Evolutionary conservation across 1,140 invertebrate species (phyloP).

Genomic region (Dreissena rostriformis): DNA sequence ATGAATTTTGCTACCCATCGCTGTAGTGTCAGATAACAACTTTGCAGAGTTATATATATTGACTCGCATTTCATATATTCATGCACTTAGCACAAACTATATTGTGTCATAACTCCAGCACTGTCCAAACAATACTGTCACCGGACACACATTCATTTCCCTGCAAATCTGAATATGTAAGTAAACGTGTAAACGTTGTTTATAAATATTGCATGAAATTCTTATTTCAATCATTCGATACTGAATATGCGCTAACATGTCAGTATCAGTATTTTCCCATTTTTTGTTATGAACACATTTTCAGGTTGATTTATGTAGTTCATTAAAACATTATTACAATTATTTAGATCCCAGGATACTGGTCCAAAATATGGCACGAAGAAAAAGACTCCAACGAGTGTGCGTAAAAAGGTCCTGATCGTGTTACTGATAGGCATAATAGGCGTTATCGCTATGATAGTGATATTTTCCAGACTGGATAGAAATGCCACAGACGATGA

Average conservation of each 20-base stretch:
- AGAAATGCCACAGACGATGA: conserved; percentile 85
- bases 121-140: too few relatives aligned
- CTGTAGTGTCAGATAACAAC: too few relatives aligned
- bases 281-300: too few relatives aligned
- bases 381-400: conserved; percentile 75
- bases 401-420: conserved; percentile 84
- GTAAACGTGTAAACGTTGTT: not conserved
- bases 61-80: too few relatives aligned
- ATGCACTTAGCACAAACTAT: too few relatives aligned
- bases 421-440: conserved; percentile 82
- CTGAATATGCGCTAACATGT: too few relatives aligned
- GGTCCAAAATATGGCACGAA: conserved; percentile 55
- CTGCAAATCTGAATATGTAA: not conserved
- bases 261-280: not conserved
- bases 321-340: not conserved
- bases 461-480: conserved; percentile 84
- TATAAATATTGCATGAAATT: not conserved
- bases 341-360: conserved; percentile 75
- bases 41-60: too few relatives aligned
- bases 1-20: too few relatives aligned
- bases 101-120: too few relatives aligned
- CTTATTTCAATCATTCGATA: not conserved
- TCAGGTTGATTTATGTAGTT: too few relatives aligned
- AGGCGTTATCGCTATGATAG: conserved; percentile 82
- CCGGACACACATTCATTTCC: too few relatives aligned